Evolutionary conservation across 2,113 vertebrate species (phyloP).

Genomic region (Dolichotis patagonum): DNA sequence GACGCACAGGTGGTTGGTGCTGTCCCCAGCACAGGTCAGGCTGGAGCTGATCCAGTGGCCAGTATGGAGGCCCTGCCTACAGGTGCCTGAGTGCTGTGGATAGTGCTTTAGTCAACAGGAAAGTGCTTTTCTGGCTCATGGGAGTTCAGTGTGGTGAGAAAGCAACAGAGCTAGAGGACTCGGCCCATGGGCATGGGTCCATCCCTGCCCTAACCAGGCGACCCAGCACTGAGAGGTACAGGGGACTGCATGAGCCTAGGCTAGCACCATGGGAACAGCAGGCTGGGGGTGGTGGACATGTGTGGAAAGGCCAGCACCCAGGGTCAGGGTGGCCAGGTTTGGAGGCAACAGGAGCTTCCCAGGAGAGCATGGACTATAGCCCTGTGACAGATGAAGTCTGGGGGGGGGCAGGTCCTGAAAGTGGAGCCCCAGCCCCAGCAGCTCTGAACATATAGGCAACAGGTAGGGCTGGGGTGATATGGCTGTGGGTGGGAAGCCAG

Average conservation of each 20-base stretch:
- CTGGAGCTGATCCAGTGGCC: background rate
- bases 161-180: background rate
- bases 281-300: too few relatives aligned
- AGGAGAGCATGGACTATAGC: background rate
- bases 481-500: background rate
- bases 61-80: background rate
- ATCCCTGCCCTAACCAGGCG: background rate
- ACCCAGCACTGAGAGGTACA: background rate
- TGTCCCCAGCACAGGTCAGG: background rate
- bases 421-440: background rate
- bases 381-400: background rate
- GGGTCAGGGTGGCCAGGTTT: background rate
- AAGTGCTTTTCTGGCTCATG: background rate
- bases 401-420: background rate
- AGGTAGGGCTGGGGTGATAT: background rate
- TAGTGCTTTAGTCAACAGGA: background rate
- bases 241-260: background rate
- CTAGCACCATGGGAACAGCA: background rate
- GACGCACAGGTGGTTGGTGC: accelerated
- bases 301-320: too few relatives aligned
- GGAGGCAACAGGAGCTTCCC: background rate
- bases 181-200: background rate
- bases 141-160: background rate
- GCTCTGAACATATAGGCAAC: background rate
- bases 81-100: background rate